Conservation (phyloP, 2,888 invertebrate genomes). For the Hylaea fasciaria region DNA sequence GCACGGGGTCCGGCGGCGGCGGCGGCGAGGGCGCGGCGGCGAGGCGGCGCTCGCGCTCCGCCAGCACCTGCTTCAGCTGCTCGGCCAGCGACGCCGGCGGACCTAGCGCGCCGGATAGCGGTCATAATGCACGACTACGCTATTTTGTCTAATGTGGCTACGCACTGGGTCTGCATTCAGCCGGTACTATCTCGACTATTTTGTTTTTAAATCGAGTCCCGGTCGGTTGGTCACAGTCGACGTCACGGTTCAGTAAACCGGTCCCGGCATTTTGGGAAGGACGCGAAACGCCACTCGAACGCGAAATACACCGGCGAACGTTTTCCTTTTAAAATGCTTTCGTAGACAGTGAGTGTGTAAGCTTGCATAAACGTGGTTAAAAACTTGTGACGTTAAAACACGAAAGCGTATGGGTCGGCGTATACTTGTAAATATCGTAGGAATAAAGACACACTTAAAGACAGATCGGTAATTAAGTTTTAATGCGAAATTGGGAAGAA, state of each 20-base stretch:
- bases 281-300: not conserved
- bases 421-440: conserved; percentile 23
- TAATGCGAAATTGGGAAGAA: not conserved
- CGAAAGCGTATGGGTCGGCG: conserved; percentile 37
- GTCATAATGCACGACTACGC: not conserved
- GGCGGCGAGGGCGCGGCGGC: conserved; percentile 50
- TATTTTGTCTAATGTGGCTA: no score
- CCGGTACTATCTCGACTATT: no score
- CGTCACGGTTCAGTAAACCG: no score
- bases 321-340: not conserved
- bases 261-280: no score
- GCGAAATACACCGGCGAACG: no score
- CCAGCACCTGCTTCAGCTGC: conserved; percentile 93
- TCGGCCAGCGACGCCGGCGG: conserved; percentile 93
- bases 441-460: conserved; percentile 13
- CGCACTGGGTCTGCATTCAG: no score
- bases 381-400: conserved; percentile 43
- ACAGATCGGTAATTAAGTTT: not conserved
- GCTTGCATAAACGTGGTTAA: conserved; percentile 42
- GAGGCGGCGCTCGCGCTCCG: conserved; percentile 92
- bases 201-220: no score
- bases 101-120: conserved; percentile 70
- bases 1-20: conserved; percentile 86
- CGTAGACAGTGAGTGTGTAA: conserved; percentile 27
- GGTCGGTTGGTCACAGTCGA: no score